A percentile compares a stretch with the other conserved stretches of the same genome.
phyloP scores from a whole-genome alignment of 2,797 vertebrate genomes.

The Oryzias sinensis region DNA sequence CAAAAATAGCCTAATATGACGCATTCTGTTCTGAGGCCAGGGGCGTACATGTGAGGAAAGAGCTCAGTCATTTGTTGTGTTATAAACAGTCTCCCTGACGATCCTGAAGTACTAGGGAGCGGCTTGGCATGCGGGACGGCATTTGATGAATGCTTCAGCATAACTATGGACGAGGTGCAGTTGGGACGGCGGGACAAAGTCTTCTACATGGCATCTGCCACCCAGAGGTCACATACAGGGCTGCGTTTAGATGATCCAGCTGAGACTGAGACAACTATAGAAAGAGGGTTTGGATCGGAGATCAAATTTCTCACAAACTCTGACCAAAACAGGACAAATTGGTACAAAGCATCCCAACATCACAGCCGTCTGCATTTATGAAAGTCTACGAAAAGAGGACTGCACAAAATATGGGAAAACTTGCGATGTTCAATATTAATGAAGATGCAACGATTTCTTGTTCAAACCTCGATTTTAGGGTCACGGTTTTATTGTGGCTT shows the following conservation, averaged over 20 bases:
- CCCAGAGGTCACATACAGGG: constrained; percentile 2
- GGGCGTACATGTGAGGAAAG: neutral
- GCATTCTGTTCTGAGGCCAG: constrained; percentile 9
- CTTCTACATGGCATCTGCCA: constrained; percentile 22
- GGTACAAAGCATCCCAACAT: too few relatives aligned
- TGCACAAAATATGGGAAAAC: too few relatives aligned
- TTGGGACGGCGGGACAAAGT: constrained; percentile 48
- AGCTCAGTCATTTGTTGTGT: constrained; percentile 14
- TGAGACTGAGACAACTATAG: constrained; percentile 11
- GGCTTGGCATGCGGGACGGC: constrained; percentile 11
- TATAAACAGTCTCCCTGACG: neutral
- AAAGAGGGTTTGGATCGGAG: constrained; percentile 2
- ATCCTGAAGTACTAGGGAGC: neutral
- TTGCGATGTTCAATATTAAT: too few relatives aligned
- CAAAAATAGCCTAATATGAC: constrained; percentile 41
- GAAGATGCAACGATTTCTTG: too few relatives aligned
- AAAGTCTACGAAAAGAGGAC: too few relatives aligned
- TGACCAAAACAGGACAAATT: too few relatives aligned
- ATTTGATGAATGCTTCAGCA: constrained; percentile 21
- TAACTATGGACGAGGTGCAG: constrained; percentile 6
- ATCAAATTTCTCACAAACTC: neutral
- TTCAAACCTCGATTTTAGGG: too few relatives aligned
- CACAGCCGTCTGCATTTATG: too few relatives aligned
- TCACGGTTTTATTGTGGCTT: too few relatives aligned
- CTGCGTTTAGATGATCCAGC: neutral